Evolutionary conservation across 1,140 invertebrate species (phyloP).

Genomic region (Diachasmimorpha longicaudata): DNA sequence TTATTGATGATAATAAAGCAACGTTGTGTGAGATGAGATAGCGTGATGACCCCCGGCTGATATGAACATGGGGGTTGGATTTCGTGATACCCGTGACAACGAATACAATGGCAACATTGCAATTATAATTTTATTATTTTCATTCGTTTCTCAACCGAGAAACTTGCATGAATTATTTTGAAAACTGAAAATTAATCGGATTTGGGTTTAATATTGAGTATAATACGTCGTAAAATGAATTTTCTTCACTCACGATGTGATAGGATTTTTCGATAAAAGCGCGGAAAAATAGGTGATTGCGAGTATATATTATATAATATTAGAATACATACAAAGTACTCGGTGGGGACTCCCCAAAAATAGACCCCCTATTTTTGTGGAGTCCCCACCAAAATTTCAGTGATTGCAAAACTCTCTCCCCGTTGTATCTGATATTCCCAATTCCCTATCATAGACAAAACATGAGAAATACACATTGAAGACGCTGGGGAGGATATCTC

Average conservation of each 20-base stretch:
- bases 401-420: background rate
- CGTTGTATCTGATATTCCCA: background rate
- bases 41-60: slow-evolving; percentile 21
- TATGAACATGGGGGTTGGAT: background rate
- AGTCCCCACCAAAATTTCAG: no score
- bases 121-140: background rate
- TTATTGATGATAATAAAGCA: slow-evolving; percentile 18
- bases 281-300: no score
- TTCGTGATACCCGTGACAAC: background rate
- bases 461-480: background rate
- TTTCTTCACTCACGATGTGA: no score
- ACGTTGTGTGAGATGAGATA: background rate
- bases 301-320: no score
- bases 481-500: background rate
- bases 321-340: no score
- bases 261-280: no score
- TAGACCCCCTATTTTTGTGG: no score
- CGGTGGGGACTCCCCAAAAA: no score
- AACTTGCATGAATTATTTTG: no score
- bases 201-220: background rate
- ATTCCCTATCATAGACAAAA: background rate
- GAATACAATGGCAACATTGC: background rate
- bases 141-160: background rate
- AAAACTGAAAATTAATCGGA: background rate
- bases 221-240: background rate